Conservation (phyloP, 2,113 vertebrate genomes). For the Mustela lutreola region DNA sequence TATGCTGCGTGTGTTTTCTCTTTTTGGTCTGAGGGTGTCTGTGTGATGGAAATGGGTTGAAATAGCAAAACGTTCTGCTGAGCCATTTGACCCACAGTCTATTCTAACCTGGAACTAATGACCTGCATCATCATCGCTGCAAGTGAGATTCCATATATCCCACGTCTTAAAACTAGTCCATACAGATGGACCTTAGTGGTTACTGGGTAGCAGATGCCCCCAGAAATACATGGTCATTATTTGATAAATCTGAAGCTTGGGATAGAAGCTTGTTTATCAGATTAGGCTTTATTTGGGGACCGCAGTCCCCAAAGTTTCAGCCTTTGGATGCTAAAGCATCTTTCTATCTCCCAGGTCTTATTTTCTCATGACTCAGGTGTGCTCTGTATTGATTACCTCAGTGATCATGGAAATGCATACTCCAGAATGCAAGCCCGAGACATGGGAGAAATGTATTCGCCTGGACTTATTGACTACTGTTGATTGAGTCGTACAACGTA, state of each 20-base stretch:
- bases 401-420: conserved; percentile 44
- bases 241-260: background rate
- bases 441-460: conserved; percentile 7
- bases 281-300: conserved; percentile 20
- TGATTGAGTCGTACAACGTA: background rate
- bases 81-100: background rate
- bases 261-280: background rate
- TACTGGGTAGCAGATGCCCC: background rate
- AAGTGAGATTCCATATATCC: background rate
- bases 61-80: background rate
- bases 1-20: background rate
- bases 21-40: background rate
- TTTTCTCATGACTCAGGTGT: conserved; percentile 43
- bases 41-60: conserved; percentile 10
- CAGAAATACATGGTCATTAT: background rate
- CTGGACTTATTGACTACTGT: background rate
- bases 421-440: conserved; percentile 32
- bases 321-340: background rate
- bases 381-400: conserved; percentile 36
- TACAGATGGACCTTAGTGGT: background rate
- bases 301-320: background rate
- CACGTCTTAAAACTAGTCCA: background rate
- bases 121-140: background rate
- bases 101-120: background rate
- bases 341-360: background rate